Base-by-base conservation (phyloP, 2,888 invertebrate genomes). In the Acronicta alni region DNA sequence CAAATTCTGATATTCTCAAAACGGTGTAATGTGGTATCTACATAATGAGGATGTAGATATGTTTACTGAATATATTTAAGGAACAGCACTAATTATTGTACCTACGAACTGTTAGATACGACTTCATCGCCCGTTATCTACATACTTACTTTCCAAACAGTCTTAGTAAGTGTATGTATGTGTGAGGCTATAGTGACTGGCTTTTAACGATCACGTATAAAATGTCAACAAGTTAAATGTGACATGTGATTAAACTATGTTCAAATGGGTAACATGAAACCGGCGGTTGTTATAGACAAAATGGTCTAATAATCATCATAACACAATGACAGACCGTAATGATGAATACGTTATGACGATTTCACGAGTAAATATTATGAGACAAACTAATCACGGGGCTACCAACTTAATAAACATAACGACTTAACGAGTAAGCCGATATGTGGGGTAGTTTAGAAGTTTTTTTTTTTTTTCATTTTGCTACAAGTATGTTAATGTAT, bases 401-500 rank as follows among this genome's bases (percentile, higher is more conserved):
- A 41, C 42, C 46, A 43, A 58, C 42, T 39, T 51, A 58, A 65
- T 56, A 72, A 72, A 77, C 57, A 65, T 58, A 63, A 66, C 52
- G 51, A 57, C 30, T 48, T 44, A 58, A 67, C 43, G 44, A 64
- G 54, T 53, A 56, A 49, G 37, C 32, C 39, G 38, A 63, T 55
- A 41, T 37, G 23, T 16, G 37, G 41, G 42, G 46, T 26, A 18
- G 45, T 15, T 18, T 41, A 49, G 43, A 60, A 44, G 49, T 48
- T 52, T 60, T 41, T 61, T 58, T 56, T 63, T 62, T 55, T 71
- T 73, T 56, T 61, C 64, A 58, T 71, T 73, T 54, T 38, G 47
- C 54, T 57, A 67, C 57, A 66, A 67, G 41, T 61, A 55, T 54
- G 48, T 51, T 59, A 68, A 76, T 68, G 47, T 70, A 76, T 69